Evolutionary conservation across 2,888 invertebrate genomes (phyloP), one percentile per base, ranked within the genome.

Genomic region (Megamerina dolium): DNA sequence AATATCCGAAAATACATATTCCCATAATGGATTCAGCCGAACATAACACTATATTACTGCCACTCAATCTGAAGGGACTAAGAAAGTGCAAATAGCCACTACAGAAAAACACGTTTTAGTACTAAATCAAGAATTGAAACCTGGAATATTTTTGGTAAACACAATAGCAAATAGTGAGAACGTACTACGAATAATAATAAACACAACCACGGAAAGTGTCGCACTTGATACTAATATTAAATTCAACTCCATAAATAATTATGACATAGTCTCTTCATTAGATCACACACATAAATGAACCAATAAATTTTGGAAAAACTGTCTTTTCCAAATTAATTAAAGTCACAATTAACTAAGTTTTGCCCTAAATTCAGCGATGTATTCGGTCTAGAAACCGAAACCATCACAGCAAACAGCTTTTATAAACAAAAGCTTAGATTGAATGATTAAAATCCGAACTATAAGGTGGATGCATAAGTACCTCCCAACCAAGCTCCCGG

Each of bases 351-450:
- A 32, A 32, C 21, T 32, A 20, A 40, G 16, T 16, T 21, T 14
- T 32, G 23, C 32, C 13, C 29, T 18, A 29, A 29, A 6, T 40
- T 35, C 40, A 26, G 4, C 19, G 32, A 45, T 36, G 36, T 45
- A 21, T 45, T 45, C 26, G 35, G n/a, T 2, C 32, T 40, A 36
- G 40, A 37, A 40, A 23, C 26, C 13, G 44, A 40, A 33, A 20
- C 30, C 2, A 44, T 39, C 14, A 37, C 29, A 29, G 26, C 41
- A 37, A 41, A 40, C 17, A 41, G 27, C 17, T 43, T 43, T 23
- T 43, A 43, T 20, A 43, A 37, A 37, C 37, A 37, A 33, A 23
- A n/a, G n/a, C n/a, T n/a, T n/a, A n/a, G n/a, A n/a, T n/a, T n/a
- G n/a, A n/a, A n/a, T n/a, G n/a, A n/a, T n/a, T n/a, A n/a, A n/a